Conservation (phyloP, 2,797 vertebrate genomes). For the Lateolabrax maculatus region DNA sequence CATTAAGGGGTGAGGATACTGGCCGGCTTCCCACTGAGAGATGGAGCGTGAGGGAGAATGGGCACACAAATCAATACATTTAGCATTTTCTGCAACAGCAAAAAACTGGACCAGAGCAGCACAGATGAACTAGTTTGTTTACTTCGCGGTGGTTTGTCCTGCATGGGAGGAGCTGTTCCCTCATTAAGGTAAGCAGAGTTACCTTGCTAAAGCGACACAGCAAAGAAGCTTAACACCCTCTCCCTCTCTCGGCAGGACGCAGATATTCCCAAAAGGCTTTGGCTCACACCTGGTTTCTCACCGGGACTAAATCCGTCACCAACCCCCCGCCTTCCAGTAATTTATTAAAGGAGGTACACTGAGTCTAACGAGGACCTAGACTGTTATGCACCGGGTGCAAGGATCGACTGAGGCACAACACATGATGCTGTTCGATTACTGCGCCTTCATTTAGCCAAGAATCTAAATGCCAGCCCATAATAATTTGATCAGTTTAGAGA, state of each 20-base stretch:
- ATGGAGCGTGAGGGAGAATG: not conserved
- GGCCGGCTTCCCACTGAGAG: slow-evolving; percentile 80
- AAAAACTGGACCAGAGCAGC: not conserved
- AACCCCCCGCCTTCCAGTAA: slow-evolving; percentile 38
- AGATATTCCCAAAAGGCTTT: slow-evolving; percentile 57
- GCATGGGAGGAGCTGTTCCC: slow-evolving; percentile 41
- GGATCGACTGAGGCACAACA: not conserved
- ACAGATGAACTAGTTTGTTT: slow-evolving; percentile 21
- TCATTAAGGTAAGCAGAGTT: slow-evolving; percentile 61
- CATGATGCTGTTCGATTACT: not conserved
- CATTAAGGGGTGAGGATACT: slow-evolving; percentile 72
- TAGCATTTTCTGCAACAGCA: not conserved
- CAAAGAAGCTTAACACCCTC: slow-evolving; percentile 71
- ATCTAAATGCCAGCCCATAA: slow-evolving; percentile 1
- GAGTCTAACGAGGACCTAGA: slow-evolving; percentile 3
- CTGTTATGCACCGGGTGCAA: no score
- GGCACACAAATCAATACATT: slow-evolving; percentile 8
- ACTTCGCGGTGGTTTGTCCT: slow-evolving; percentile 7
- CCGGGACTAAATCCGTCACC: slow-evolving; percentile 61
- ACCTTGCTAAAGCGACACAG: slow-evolving; percentile 47
- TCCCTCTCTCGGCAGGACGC: slow-evolving; percentile 35
- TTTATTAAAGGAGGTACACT: slow-evolving; percentile 53
- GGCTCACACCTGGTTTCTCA: slow-evolving; percentile 54
- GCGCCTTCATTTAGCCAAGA: not conserved
- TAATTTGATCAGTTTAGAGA: not conserved